Evolutionary conservation across 2,113 vertebrate genomes (phyloP).

Genomic region (Myocastor coypus): DNA sequence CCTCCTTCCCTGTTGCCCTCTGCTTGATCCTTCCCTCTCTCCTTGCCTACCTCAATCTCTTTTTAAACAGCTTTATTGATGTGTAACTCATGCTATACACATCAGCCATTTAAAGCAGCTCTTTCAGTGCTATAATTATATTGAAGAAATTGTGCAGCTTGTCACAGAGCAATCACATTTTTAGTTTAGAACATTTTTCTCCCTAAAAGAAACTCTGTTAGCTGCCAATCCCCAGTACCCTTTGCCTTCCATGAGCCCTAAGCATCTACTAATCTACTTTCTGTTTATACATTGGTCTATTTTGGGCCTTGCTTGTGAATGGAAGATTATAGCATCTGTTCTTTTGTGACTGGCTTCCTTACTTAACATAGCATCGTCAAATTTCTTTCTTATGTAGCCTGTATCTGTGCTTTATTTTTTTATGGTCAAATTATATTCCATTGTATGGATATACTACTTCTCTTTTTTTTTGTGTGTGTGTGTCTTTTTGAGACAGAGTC

Average conservation of each 20-base stretch:
- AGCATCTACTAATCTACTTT: neutral
- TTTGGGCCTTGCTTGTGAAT: constrained; percentile 1
- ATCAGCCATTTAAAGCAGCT: neutral
- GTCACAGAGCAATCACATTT: neutral
- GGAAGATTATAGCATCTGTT: neutral
- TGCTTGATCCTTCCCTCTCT: neutral
- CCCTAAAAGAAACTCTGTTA: neutral
- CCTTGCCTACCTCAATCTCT: neutral
- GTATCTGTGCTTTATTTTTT: neutral
- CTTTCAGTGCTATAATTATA: neutral
- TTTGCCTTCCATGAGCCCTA: neutral
- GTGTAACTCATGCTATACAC: neutral
- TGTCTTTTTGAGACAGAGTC: too few relatives aligned
- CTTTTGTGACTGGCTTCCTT: constrained; percentile 43
- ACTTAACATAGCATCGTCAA: neutral
- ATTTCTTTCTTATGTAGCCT: neutral
- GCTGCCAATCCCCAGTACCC: neutral
- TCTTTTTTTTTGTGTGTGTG: too few relatives aligned
- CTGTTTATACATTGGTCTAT: constrained; percentile 21
- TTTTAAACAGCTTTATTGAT: constrained; percentile 5
- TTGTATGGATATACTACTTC: neutral
- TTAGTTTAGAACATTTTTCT: neutral
- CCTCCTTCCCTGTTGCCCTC: neutral
- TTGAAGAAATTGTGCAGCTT: neutral
- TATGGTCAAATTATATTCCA: neutral